Evolutionary conservation across 2,888 invertebrate genomes (phyloP).

Genomic region (Heteropelma amictum): DNA sequence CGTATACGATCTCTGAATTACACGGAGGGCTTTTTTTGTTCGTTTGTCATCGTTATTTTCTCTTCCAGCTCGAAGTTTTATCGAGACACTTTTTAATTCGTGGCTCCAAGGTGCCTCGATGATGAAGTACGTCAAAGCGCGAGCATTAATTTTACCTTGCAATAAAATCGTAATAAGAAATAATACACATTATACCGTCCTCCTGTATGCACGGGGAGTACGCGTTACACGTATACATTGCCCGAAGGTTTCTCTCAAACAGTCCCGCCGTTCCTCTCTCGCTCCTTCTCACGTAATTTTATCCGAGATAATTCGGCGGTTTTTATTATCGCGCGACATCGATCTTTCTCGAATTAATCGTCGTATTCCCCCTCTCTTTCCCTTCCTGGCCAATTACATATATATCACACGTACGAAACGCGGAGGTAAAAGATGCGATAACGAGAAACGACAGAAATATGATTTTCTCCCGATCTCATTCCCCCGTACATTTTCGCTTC

Average conservation of each 20-base stretch:
- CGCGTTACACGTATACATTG: background rate
- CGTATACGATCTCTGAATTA: background rate
- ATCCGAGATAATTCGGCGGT: background rate
- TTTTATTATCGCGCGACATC: constrained; percentile 37
- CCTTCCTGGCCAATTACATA: constrained; percentile 18
- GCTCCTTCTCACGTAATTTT: constrained; percentile 26
- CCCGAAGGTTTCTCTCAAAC: background rate
- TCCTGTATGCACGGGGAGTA: background rate
- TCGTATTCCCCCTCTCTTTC: background rate
- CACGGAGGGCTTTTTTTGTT: too few species aligned
- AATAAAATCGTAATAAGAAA: constrained; percentile 31
- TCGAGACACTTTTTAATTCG: constrained; percentile 15
- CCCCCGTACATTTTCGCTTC: background rate
- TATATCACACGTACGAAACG: background rate
- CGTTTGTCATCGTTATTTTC: background rate
- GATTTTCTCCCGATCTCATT: constrained; percentile 28
- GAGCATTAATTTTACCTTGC: constrained; percentile 21
- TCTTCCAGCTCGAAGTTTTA: background rate
- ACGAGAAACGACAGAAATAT: constrained; percentile 47
- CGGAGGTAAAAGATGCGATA: constrained; percentile 12
- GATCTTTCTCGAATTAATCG: constrained; percentile 42
- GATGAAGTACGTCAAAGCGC: constrained; percentile 21
- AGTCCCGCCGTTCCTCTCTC: background rate
- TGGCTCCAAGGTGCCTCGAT: constrained; percentile 20
- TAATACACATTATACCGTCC: constrained; percentile 12